Evolutionary conservation across 2,888 invertebrate species (phyloP).

Genomic region (Eupeodes luniger): DNA sequence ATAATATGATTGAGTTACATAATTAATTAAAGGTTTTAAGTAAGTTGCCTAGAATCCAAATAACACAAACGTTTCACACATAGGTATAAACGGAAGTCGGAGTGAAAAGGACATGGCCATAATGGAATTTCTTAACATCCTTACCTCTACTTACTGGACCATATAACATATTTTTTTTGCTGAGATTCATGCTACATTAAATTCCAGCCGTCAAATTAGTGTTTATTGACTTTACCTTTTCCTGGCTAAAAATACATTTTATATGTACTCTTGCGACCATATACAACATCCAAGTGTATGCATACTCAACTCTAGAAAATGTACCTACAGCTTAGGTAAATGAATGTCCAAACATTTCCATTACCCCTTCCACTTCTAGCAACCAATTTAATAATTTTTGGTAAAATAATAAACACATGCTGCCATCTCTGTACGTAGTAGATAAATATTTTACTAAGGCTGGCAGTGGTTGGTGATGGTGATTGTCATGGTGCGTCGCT

Average conservation of each 20-base stretch:
- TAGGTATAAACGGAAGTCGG: background rate
- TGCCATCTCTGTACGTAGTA: conserved; percentile 8
- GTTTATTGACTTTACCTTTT: conserved; percentile 15
- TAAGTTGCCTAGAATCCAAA: background rate
- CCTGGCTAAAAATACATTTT: conserved; percentile 12
- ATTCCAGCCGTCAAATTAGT: conserved; percentile 11
- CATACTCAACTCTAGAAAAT: background rate
- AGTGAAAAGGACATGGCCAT: background rate
- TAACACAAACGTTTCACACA: background rate
- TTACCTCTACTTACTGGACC: background rate
- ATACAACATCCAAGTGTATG: background rate
- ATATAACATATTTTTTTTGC: background rate
- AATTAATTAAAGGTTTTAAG: background rate
- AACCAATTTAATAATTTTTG: conserved; percentile 45
- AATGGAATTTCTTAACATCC: background rate
- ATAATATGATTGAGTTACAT: no score
- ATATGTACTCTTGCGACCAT: background rate
- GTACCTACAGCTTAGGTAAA: background rate
- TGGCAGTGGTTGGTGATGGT: background rate
- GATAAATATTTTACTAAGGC: conserved; percentile 18
- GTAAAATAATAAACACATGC: conserved; percentile 63
- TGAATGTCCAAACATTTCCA: conserved; percentile 31
- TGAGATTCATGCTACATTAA: conserved; percentile 10
- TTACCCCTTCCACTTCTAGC: background rate
- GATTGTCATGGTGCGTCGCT: background rate